These are phyloP conservation scores for Leptopilina syphax DNA, from an alignment of 2,888 invertebrate genomes.

Conservation along the genomic window DNA sequence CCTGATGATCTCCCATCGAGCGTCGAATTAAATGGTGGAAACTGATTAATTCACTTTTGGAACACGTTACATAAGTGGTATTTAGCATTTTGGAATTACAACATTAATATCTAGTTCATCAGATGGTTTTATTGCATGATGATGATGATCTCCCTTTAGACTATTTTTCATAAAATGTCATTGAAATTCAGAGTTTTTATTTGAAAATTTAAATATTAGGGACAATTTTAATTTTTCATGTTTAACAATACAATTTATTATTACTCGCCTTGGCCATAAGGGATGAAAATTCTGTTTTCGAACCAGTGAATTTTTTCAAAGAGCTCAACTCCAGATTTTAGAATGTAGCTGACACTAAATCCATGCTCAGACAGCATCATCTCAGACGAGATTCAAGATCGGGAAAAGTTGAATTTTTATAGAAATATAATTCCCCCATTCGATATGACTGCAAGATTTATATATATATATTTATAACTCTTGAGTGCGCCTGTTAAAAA, in stretches of 20 bases:
- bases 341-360: slow-evolving; percentile 36
- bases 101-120: no score
- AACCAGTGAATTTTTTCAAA: slow-evolving; percentile 18
- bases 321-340: not conserved
- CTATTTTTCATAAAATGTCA: no score
- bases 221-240: not conserved
- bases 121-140: no score
- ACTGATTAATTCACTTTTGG: no score
- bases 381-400: slow-evolving; percentile 23
- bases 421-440: slow-evolving; percentile 16
- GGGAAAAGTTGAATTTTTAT: slow-evolving; percentile 30
- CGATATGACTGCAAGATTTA: not conserved
- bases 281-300: slow-evolving; percentile 17
- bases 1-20: no score
- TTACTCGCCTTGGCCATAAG: not conserved
- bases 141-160: no score
- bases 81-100: no score
- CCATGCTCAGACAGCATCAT: slow-evolving; percentile 32
- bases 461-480: not conserved
- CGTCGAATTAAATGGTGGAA: no score
- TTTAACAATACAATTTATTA: slow-evolving; percentile 17
- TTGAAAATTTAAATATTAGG: no score
- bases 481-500: not conserved
- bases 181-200: no score
- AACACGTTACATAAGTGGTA: no score